These are phyloP conservation scores for Himalopsyche japonica DNA, from an alignment of 2,888 invertebrate species.

Conservation along the genomic window DNA sequence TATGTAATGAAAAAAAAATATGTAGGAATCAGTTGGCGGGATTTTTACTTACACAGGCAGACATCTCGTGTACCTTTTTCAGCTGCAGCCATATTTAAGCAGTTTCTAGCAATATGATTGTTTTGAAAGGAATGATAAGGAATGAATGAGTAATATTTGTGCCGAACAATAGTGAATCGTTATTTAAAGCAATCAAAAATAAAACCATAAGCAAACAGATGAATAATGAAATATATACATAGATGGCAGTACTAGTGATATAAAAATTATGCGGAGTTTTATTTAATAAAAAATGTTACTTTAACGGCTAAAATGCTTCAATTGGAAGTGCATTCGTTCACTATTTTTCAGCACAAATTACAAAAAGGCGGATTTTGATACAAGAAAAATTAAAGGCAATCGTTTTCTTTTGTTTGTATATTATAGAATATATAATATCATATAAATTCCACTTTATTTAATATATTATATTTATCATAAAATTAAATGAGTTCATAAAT, in stretches of 20 bases:
- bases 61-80: neutral
- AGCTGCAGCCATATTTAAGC: neutral
- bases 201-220: neutral
- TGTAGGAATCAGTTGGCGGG: neutral
- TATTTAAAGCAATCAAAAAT: neutral
- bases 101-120: neutral
- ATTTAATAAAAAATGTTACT: neutral
- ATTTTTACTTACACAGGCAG: neutral
- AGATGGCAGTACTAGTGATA: neutral
- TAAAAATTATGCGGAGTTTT: neutral
- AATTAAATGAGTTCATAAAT: conserved; percentile 6
- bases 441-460: conserved; percentile 5
- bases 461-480: conserved; percentile 1
- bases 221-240: neutral
- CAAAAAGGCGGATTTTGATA: neutral
- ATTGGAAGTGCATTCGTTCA: conserved; percentile 59
- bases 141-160: conserved; percentile 54
- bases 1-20: too few species aligned
- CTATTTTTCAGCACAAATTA: conserved; percentile 61
- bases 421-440: conserved; percentile 19
- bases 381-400: neutral
- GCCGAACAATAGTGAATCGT: conserved; percentile 83
- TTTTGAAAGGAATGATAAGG: neutral
- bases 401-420: conserved; percentile 9
- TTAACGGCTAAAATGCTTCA: neutral